Evolutionary conservation across 2,113 vertebrate genomes (phyloP), one percentile per base, ranked within the genome.

Genomic region (Chionodraco myersi): DNA sequence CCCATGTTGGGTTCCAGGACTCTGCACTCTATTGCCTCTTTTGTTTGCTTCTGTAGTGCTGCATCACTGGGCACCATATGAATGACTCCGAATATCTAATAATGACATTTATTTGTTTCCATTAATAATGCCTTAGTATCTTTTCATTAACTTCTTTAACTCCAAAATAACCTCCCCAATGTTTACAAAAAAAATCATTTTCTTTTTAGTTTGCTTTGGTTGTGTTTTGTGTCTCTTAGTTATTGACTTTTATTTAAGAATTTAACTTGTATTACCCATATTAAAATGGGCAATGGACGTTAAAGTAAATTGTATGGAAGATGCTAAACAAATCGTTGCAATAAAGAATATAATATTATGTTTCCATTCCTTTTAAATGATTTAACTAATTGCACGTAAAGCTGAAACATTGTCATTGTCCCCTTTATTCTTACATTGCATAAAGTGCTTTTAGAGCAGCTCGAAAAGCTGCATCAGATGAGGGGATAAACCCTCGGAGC

Each of bases 381-480:
- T 15, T 75, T 16, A n/a, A 70, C 8, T 8, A 11, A 21, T 45
- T 44, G 57, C 26, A 34, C n/a, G 16, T 58, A 68, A 41, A 21
- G 15, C 16, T 58, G n/a, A 59, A 10, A 34, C 16, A 12, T 34
- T 75, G 5, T 62, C 74, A 69, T 61, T 57, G 9, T 71, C 68
- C 26, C n/a, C 36, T 63, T 73, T 53, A 75, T 70, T 45, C 47
- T 34, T 41, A 73, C 58, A 54, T 10, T 57, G 45, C 59, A 65
- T 77, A 75, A 82, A 74, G 79, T 26, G 26, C 26, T 26, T 26
- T 26, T 26, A 26, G 26, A 26, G 26, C 26, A 51, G 61, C 57
- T 77, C 61, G 69, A 15, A 79, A 71, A 72, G 63, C 77, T 72
- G 68, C 58, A 59, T 62, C 72, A 75, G 71, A 88, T 41, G 71